Base-by-base conservation (phyloP, 2,797 vertebrate genomes). In the Amblyopsis hoosieri region DNA sequence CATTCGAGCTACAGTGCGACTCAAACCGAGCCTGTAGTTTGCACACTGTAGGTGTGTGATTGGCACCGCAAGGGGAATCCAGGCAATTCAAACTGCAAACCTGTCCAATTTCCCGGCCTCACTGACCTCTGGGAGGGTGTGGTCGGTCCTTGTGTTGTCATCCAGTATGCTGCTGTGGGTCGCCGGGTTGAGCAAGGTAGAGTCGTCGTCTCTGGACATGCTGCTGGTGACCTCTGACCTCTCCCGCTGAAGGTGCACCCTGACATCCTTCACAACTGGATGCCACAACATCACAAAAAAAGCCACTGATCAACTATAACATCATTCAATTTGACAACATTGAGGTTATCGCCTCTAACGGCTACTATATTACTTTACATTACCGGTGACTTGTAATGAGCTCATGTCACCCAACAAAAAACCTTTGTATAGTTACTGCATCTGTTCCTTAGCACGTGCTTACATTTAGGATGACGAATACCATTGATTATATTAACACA, bases 201-300 rank as follows among this genome's bases (percentile, higher is more conserved):
- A 95, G 80, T 96, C 94, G 0, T 96, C 94, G 7, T 95, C 95
- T 91, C 95, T 95, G 83, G 94, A 95, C 47, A 93, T 90, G 74
- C 89, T 95, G 86, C 93, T 94, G 82, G 87, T 86, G 47, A 87
- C 89, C 73, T 95, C 94, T 59, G 95, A 89, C 73, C 93, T 90
- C 72, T 95, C 91, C 59, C 93, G 91, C 78, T 95, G 92, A 69
- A 95, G 92, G 80, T 94, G 90, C 88, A 96, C 92, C 61, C 95
- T 95, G 65, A 95, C 92, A 66, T 95, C 94, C 82, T 95, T 96
- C 71, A 86, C 64, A 69, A 48, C 86, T 88, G 68, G 17, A 46
- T 7, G 3, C 11, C 12, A 48, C 19, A 31, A 56, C 15, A 19
- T 7, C 50, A 60, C 6, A 4, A 62, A 2, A 46, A 33, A 51